Percentiles rank a stretch among this genome's conserved stretches.
Evolutionary conservation across 2,113 vertebrate genomes (phyloP).

Genomic region (Buteo buteo): DNA sequence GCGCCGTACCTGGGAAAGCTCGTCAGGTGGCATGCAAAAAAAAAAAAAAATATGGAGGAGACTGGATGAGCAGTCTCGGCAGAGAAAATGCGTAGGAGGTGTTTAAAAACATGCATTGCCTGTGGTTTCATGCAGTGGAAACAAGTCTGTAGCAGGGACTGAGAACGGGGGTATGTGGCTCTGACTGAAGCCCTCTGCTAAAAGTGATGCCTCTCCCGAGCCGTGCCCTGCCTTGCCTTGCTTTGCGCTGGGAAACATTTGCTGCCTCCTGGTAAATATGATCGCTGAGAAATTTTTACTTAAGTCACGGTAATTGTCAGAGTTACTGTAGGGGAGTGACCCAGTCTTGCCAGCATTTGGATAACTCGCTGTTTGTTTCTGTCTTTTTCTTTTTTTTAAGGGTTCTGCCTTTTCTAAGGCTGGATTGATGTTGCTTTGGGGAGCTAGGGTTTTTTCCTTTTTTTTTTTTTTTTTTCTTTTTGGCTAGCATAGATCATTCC

Average conservation of each 20-base stretch:
- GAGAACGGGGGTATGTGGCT: not conserved
- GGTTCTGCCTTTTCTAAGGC: not conserved
- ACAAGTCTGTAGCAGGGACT: not conserved
- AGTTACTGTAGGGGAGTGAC: not conserved
- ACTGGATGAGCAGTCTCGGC: slow-evolving; percentile 13
- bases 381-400: not conserved
- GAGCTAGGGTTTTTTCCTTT: not conserved
- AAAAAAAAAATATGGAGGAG: not conserved
- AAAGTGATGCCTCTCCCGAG: not conserved
- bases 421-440: not conserved
- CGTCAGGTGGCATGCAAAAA: not conserved
- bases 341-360: not conserved
- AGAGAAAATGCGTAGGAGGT: not conserved
- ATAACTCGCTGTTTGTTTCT: not conserved
- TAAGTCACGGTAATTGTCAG: not conserved
- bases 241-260: not conserved
- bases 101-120: slow-evolving; percentile 44
- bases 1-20: not conserved
- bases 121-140: slow-evolving; percentile 21
- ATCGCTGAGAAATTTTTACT: not conserved
- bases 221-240: not conserved
- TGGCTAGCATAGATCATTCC: not conserved
- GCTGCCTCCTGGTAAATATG: not conserved
- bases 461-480: not conserved
- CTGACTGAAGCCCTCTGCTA: not conserved